These are phyloP conservation scores for Tetropium fuscum DNA, from an alignment of 2,888 invertebrate species.

Conservation along the genomic window DNA sequence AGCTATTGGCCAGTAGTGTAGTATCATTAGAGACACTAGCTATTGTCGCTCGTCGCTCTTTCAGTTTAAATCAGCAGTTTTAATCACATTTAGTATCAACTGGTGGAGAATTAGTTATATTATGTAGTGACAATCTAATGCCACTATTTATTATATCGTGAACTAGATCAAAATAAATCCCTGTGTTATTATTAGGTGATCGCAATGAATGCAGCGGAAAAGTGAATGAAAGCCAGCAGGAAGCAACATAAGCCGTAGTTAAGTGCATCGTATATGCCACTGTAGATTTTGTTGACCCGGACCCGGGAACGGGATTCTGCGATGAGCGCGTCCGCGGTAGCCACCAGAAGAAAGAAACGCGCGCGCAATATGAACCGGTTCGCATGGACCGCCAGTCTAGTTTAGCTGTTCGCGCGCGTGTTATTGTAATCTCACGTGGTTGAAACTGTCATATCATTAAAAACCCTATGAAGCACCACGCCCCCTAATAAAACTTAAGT, in stretches of 20 bases:
- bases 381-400: slow-evolving; percentile 46
- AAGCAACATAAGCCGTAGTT: slow-evolving; percentile 2
- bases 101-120: too few relatives aligned
- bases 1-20: too few relatives aligned
- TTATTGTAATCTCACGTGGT: slow-evolving; percentile 46
- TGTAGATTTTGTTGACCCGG: slow-evolving; percentile 41
- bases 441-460: slow-evolving; percentile 36
- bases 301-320: slow-evolving; percentile 34
- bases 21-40: too few relatives aligned
- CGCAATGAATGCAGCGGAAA: slow-evolving; percentile 27
- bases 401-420: slow-evolving; percentile 45
- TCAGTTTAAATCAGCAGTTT: too few relatives aligned
- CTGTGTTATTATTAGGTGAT: background rate
- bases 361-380: slow-evolving; percentile 39
- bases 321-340: slow-evolving; percentile 38
- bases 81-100: too few relatives aligned
- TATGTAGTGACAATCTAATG: too few relatives aligned
- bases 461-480: slow-evolving; percentile 34
- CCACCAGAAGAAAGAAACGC: slow-evolving; percentile 39
- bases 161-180: too few relatives aligned
- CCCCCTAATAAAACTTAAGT: slow-evolving; percentile 25
- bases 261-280: slow-evolving; percentile 35
- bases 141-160: too few relatives aligned
- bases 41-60: too few relatives aligned
- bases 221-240: slow-evolving; percentile 34